Base-by-base conservation (phyloP, 2,888 invertebrate species). In the Orthosia incerta region DNA sequence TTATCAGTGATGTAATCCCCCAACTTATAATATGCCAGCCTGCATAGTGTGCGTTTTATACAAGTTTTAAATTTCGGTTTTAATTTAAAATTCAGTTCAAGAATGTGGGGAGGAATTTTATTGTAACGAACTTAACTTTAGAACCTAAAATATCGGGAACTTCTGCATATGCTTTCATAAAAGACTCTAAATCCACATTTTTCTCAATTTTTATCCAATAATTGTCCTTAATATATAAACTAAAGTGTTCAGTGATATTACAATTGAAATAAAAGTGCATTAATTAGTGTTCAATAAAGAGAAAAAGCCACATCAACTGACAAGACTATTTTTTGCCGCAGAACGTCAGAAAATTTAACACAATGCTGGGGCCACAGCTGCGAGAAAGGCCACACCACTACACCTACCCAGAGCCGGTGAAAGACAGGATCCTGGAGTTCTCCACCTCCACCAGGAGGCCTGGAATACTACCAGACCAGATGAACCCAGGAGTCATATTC, bases 401-500 rank as follows among this genome's bases (percentile, higher is more conserved):
- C 91, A 69, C 90, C 11, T 96, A 96, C 76, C 96, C 96, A 0
- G 94, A 95, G 56, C 96, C 95, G 0, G 91, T 96, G 0, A 96
- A 95, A 86, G 96, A 96, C 85, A 83, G 92, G 0, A 85, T 94
- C 13, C 55, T 95, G n/a, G 94, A 95, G 26, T 95, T 94, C 90
- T 89, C 93, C 0, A 94, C 95, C 0, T 88, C 93, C 0, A 93
- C 95, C 4, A 94, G 91, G 77, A 93, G 88, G 57, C 95, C 96
- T 0, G 91, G 94, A 0, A 94, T 96, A 56, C 86, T 96, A 0
- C 96, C 96, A 0, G 96, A 96, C 26, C 93, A 94, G 55, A 95
- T 96, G 95, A 96, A 96, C 67, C 96, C 96, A 0, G 96, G 96
- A 0, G 95, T 96, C 0, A 94, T 96, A 12, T 96, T 96, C 79